A percentile compares a stretch with the other conserved stretches of the same genome.
phyloP scores from a whole-genome alignment of 1,140 invertebrate genomes.

The Papilio glaucus region DNA sequence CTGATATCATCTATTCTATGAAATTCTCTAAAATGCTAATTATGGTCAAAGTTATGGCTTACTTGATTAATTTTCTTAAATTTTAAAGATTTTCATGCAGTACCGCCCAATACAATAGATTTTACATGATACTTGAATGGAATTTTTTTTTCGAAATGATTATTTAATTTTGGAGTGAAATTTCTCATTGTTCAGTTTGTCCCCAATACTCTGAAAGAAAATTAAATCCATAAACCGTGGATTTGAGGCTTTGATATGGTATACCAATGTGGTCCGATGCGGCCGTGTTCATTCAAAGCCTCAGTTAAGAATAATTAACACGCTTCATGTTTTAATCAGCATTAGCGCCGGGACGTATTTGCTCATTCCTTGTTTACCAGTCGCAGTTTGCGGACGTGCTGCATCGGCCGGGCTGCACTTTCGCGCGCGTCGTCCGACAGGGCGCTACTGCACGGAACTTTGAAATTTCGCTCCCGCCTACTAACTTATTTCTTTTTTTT shows the following conservation, averaged over 20 bases:
- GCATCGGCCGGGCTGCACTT: conserved; percentile 27
- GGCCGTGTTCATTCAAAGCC: conserved; percentile 17
- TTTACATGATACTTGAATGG: not conserved
- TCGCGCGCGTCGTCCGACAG: conserved; percentile 22
- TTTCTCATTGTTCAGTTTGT: not conserved
- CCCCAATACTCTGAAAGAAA: not conserved
- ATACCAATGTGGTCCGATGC: not conserved
- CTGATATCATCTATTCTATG: not conserved
- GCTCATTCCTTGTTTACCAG: conserved; percentile 36
- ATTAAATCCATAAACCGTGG: not conserved
- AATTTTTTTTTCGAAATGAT: not conserved
- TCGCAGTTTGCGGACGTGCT: conserved; percentile 27
- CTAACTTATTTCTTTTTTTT: not conserved
- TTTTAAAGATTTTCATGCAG: not conserved
- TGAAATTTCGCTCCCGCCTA: conserved; percentile 6
- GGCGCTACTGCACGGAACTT: conserved; percentile 24
- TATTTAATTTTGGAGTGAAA: not conserved
- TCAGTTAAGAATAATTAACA: conserved; percentile 27
- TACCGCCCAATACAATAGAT: not conserved
- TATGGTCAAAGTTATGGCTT: not conserved
- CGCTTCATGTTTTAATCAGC: conserved; percentile 32
- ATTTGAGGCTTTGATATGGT: conserved; percentile 29
- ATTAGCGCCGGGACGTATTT: conserved; percentile 28
- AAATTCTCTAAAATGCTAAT: not conserved
- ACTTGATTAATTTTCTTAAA: not conserved